Base-by-base conservation (phyloP, 2,797 vertebrate genomes). In the Schizothorax lantsangensis region DNA sequence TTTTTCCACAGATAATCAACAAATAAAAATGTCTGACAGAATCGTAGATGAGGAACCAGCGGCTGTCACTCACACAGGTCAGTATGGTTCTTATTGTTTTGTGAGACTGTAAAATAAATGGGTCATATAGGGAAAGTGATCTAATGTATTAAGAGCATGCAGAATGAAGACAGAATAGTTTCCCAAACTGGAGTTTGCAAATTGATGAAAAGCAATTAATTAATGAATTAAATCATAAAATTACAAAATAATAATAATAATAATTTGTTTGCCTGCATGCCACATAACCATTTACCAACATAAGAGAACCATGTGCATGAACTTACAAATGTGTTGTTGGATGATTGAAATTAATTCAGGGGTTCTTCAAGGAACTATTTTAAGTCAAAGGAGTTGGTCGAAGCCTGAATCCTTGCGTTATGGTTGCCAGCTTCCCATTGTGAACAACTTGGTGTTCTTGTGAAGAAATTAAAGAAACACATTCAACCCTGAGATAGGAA, bases 41-140 rank as follows among this genome's bases (percentile, higher is more conserved):
- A 89, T 93, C 89, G 83, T 97, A 0, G 97, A 97, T 23, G 96
- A 98, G 17, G 96, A 99, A 91, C 95, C 94, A 0, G 91, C 89
- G 47, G 95, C 96, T 82, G 96, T 95, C 0, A 95, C 91, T 81
- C 96, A 98, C 43, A 99, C 98, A 95, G 98, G 98, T 97, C 94
- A 97, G 92, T 43, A 14, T n/a, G 81, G 66, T 10, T 33, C 33
- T 49, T 66, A 38, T 52, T 73, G 26, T 73, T 33, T 64, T 47
- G 30, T 17, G 33, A 57, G 33, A 57, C 5, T 40, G 21, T 78
- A 47, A 66, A 66, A 17, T 64, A 8, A 21, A 64, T 1, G 33
- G 8, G 7, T 40, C 21, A 38, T n/a, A n/a, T 43, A 38, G 6
- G 4, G n/a, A 2, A 40, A 52, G 30, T 26, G 43, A 84, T 84